Evolutionary conservation across 35 echinoderm and acorn worm species (phyloP).

Genomic region (Ophioderma brevispina): DNA sequence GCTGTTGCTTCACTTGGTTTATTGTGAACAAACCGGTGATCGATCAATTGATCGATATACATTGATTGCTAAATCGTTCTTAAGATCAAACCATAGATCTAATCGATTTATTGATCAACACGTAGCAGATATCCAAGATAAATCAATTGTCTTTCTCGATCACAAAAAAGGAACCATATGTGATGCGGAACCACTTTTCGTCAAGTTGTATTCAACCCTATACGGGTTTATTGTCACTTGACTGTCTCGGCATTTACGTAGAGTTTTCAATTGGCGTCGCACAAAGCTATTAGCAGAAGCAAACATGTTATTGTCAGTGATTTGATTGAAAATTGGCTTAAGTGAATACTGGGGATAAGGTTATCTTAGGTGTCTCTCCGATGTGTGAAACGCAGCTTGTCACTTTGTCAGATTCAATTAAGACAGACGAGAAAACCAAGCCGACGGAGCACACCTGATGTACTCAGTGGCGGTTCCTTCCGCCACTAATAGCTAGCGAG

Average conservation of each 20-base stretch:
- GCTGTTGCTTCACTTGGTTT: too few species aligned
- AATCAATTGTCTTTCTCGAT: too few species aligned
- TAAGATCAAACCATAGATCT: too few species aligned
- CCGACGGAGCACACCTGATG: not conserved
- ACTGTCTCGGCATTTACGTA: not conserved
- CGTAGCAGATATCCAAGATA: too few species aligned
- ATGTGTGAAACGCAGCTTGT: conserved; percentile 5
- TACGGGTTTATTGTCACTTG: not conserved
- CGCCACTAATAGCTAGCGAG: not conserved
- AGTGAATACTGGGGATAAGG: conserved; percentile 12
- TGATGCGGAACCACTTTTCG: not conserved
- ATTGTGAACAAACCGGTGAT: too few species aligned
- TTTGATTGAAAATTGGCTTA: conserved; percentile 14
- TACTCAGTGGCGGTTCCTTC: not conserved
- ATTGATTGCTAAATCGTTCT: too few species aligned
- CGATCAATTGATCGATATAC: too few species aligned
- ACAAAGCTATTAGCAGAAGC: not conserved
- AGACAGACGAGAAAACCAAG: not conserved
- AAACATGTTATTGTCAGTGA: conserved; percentile 11
- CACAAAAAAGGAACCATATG: not conserved
- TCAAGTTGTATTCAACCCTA: too few species aligned
- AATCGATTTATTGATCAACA: too few species aligned
- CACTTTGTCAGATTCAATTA: not conserved
- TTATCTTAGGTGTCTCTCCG: not conserved
- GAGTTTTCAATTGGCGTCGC: not conserved